Conservation (phyloP, 2,888 invertebrate genomes). For the Drosophila antonietae region DNA sequence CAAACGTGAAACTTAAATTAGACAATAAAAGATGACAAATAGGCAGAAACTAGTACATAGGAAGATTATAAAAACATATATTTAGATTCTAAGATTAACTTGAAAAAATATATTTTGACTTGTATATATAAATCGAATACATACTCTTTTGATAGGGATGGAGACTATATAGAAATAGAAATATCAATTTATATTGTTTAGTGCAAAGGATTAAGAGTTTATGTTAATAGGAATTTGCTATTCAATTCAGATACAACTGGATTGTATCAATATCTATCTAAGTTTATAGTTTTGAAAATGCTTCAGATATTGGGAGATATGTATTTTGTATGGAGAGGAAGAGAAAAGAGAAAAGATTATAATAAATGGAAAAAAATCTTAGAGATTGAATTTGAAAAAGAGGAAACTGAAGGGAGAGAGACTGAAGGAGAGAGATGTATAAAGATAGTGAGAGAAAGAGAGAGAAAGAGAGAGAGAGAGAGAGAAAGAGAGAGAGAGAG, state of each 20-base stretch:
- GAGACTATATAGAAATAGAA: background rate
- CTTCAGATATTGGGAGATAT: no score
- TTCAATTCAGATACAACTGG: background rate
- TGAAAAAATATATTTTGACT: background rate
- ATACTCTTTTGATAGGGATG: background rate
- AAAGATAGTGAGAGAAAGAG: no score
- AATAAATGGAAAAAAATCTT: background rate
- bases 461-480: no score
- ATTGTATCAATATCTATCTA: no score
- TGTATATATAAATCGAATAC: background rate
- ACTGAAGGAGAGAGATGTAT: no score
- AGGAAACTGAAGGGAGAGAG: background rate
- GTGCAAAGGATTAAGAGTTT: background rate
- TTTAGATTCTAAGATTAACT: background rate
- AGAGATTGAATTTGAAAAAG: background rate
- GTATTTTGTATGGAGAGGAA: no score
- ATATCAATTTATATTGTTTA: background rate
- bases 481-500: no score
- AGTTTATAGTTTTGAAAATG: no score
- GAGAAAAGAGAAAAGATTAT: background rate
- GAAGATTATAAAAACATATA: background rate
- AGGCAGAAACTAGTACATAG: background rate
- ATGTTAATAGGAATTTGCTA: background rate
- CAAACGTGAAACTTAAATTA: constrained; percentile 6
- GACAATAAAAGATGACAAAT: background rate